phyloP scores from a whole-genome alignment of 2,113 vertebrate genomes.

The Tympanuchus pallidicinctus region DNA sequence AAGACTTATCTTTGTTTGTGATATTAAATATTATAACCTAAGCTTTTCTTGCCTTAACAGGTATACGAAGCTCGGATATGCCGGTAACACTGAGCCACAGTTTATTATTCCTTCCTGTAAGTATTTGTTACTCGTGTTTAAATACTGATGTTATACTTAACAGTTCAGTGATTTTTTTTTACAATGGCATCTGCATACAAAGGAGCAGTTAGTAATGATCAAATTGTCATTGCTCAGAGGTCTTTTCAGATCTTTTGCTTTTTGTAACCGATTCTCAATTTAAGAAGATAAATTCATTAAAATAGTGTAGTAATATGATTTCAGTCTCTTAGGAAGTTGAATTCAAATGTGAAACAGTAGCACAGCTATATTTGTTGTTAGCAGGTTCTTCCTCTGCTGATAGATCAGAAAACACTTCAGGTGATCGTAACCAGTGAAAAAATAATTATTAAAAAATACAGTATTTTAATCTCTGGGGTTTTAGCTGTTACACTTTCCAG shows the following conservation, averaged over 20 bases:
- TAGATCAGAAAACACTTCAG: not conserved
- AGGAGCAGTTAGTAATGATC: not conserved
- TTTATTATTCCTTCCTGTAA: slow-evolving; percentile 99
- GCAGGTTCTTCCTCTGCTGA: not conserved
- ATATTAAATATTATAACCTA: not conserved
- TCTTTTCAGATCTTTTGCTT: not conserved
- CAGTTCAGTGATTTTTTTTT: not conserved
- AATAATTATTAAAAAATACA: not conserved
- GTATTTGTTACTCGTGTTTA: slow-evolving; percentile 59
- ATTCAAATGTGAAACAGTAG: not conserved
- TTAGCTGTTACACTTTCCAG: not conserved
- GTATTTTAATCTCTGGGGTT: not conserved
- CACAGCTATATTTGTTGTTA: not conserved
- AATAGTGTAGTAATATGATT: not conserved
- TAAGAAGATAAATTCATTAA: not conserved
- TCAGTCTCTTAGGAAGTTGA: not conserved
- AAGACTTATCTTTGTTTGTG: not conserved
- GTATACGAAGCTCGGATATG: slow-evolving; percentile 97
- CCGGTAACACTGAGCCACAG: slow-evolving; percentile 98
- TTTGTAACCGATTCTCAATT: not conserved
- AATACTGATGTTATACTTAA: not conserved
- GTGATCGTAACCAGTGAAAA: not conserved
- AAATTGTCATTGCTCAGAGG: no score
- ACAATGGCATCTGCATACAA: not conserved
- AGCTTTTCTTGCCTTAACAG: slow-evolving; percentile 75